Evolutionary conservation across 2,888 invertebrate species (phyloP).

Genomic region (Drosophila infuscata): DNA sequence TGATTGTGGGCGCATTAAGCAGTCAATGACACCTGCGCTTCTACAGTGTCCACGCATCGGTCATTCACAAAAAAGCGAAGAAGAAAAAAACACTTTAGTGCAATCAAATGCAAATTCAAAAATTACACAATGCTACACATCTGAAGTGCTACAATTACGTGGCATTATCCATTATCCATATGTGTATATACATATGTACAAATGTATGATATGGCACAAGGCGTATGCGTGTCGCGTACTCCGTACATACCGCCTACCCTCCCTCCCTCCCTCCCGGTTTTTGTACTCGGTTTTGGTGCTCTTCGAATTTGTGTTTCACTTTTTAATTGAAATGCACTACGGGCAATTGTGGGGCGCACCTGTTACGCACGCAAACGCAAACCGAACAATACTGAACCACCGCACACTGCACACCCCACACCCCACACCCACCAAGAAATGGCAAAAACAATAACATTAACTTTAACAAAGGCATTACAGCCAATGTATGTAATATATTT

Average conservation of each 20-base stretch:
- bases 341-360: conserved; percentile 51
- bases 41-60: neutral
- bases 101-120: conserved; percentile 41
- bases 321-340: conserved; percentile 73
- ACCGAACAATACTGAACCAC: conserved; percentile 5
- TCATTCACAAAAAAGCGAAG: neutral
- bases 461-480: conserved; percentile 48
- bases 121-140: conserved; percentile 55
- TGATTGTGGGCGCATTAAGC: conserved; percentile 64
- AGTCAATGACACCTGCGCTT: conserved; percentile 71
- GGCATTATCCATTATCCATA: conserved; percentile 28
- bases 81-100: conserved; percentile 24
- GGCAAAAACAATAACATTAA: conserved; percentile 54
- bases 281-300: conserved; percentile 21
- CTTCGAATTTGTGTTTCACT: conserved; percentile 49
- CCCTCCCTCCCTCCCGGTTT: neutral
- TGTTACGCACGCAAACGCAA: conserved; percentile 62
- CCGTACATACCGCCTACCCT: neutral
- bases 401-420: neutral
- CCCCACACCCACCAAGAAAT: neutral
- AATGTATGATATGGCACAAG: conserved; percentile 13
- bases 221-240: conserved; percentile 48
- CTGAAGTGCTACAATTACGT: conserved; percentile 49
- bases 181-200: neutral
- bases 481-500: conserved; percentile 46